These are phyloP conservation scores for Archips crataeganus DNA, from an alignment of 2,888 invertebrate genomes.

Conservation along the genomic window DNA sequence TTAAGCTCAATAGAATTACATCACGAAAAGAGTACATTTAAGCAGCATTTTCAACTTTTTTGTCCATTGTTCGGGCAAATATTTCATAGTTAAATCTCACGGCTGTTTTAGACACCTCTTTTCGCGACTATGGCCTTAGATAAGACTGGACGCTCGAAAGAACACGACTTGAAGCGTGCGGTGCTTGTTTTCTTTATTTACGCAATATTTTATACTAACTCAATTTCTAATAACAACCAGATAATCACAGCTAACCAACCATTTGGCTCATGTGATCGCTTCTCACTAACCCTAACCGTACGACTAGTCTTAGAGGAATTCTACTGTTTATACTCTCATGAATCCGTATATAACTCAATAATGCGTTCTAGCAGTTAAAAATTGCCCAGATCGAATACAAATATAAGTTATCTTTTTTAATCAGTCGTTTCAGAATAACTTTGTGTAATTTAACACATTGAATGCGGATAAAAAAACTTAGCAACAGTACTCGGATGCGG, in stretches of 20 bases:
- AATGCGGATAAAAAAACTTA: background rate
- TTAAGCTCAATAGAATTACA: constrained; percentile 21
- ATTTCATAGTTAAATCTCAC: background rate
- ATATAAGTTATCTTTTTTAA: background rate
- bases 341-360: background rate
- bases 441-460: background rate
- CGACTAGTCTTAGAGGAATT: constrained; percentile 50
- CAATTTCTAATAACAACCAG: constrained; percentile 47
- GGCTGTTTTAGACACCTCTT: constrained; percentile 9
- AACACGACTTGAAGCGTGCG: constrained; percentile 55
- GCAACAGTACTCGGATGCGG: background rate
- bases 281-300: constrained; percentile 67
- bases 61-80: background rate
- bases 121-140: constrained; percentile 48
- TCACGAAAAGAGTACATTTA: constrained; percentile 24
- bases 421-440: background rate
- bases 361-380: background rate
- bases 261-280: constrained; percentile 65
- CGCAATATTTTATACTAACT: constrained; percentile 57
- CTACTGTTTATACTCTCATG: constrained; percentile 1
- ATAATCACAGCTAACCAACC: constrained; percentile 63
- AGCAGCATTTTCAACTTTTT: background rate
- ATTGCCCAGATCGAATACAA: background rate
- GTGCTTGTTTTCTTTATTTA: constrained; percentile 68
- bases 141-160: constrained; percentile 51